phyloP scores from a whole-genome alignment of 2,888 invertebrate species.

The Nezara viridula region DNA sequence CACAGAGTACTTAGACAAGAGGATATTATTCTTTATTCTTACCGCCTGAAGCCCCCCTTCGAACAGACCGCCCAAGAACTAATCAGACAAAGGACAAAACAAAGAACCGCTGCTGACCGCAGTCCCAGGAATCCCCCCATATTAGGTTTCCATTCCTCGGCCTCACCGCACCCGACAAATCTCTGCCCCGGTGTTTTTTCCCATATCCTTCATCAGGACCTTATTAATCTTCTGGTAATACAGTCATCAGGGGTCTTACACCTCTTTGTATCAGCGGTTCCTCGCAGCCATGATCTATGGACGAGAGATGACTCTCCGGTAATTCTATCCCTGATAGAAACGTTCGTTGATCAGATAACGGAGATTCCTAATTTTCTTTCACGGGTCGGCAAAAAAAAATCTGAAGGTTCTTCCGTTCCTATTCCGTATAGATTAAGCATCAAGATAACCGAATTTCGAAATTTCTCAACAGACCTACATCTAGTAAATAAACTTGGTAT shows the following conservation, averaged over 20 bases:
- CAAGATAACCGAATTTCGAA: neutral
- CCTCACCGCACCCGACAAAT: neutral
- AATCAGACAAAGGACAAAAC: slow-evolving; percentile 12
- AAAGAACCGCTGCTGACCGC: slow-evolving; percentile 16
- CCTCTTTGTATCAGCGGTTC: neutral
- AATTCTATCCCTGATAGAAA: neutral
- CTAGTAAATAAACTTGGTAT: neutral
- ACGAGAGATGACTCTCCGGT: neutral
- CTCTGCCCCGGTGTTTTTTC: neutral
- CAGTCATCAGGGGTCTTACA: slow-evolving; percentile 15
- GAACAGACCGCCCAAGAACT: neutral
- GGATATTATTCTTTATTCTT: neutral
- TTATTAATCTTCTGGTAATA: slow-evolving; percentile 39
- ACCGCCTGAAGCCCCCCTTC: neutral
- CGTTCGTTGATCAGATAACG: neutral
- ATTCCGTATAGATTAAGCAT: neutral
- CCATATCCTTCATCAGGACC: slow-evolving; percentile 7
- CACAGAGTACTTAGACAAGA: neutral
- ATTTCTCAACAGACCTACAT: neutral
- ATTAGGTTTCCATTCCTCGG: slow-evolving; percentile 31
- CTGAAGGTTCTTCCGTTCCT: neutral
- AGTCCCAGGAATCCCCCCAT: slow-evolving; percentile 36
- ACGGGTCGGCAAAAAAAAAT: neutral
- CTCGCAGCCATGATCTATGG: neutral
- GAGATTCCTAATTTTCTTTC: neutral